phyloP scores from a whole-genome alignment of 1,140 invertebrate species.

The Theocolax elegans region DNA sequence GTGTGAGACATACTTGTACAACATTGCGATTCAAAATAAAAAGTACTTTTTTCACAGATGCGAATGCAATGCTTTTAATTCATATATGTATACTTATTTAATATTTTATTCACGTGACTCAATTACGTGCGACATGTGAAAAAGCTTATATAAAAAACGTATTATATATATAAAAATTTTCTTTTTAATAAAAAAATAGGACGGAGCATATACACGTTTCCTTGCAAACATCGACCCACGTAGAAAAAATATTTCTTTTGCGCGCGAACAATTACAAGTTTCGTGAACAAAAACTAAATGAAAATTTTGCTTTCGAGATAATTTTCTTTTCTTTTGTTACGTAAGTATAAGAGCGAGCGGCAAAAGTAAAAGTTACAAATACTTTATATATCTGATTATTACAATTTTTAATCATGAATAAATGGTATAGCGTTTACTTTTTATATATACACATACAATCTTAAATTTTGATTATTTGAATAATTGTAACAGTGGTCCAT shows the following conservation, averaged over 20 bases:
- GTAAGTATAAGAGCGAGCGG: no score
- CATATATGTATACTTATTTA: not conserved
- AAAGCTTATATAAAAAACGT: conserved; percentile 40
- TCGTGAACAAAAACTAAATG: not conserved
- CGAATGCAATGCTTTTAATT: no score
- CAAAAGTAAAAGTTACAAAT: no score
- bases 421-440: no score
- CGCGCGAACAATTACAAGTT: not conserved
- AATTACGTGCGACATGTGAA: conserved; percentile 55
- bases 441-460: no score
- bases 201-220: conserved; percentile 25
- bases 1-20: no score
- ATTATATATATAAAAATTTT: conserved; percentile 32
- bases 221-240: conserved; percentile 3
- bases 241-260: conserved; percentile 7
- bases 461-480: no score
- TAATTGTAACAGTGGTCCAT: no score
- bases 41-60: not conserved
- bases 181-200: conserved; percentile 37
- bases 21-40: conserved; percentile 19
- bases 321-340: no score
- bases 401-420: no score
- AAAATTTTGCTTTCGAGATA: no score
- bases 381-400: no score
- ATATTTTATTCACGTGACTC: conserved; percentile 17